These are phyloP conservation scores for Chaetogeoica ovagalla DNA, from an alignment of 2,888 invertebrate genomes.

Conservation along the genomic window DNA sequence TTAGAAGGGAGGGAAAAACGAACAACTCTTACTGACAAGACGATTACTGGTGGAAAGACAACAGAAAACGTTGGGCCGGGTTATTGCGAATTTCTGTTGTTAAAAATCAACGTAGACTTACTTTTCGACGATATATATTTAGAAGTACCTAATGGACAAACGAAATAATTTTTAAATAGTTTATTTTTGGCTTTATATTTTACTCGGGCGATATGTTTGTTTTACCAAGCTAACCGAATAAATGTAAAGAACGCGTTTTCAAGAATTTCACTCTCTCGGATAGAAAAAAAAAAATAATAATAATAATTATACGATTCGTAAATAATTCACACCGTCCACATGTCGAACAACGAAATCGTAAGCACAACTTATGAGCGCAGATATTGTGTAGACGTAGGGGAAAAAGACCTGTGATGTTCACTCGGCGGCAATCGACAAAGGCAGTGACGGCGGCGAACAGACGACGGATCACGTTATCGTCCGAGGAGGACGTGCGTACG, in stretches of 20 bases:
- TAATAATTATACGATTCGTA: background rate
- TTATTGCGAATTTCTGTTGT: background rate
- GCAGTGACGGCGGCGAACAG: background rate
- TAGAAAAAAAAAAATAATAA: background rate
- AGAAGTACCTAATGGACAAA: background rate
- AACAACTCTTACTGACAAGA: background rate
- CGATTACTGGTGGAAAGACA: background rate
- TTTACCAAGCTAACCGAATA: background rate
- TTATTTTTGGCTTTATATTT: too few species aligned
- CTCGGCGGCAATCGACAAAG: too few species aligned
- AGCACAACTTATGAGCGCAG: background rate
- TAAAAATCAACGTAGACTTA: conserved; percentile 34
- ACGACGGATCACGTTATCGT: background rate
- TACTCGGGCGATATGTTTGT: too few species aligned
- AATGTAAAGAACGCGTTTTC: conserved; percentile 13
- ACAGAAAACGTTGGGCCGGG: background rate
- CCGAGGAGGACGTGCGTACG: background rate
- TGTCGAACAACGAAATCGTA: background rate
- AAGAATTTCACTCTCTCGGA: conserved; percentile 10
- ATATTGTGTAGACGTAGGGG: too few species aligned
- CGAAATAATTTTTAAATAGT: background rate
- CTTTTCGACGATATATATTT: conserved; percentile 14
- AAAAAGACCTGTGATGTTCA: too few species aligned
- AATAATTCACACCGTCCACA: conserved; percentile 26
- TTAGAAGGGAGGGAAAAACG: background rate